Conservation (phyloP, 2,797 vertebrate species). For the Odontamblyopus lacepedii region DNA sequence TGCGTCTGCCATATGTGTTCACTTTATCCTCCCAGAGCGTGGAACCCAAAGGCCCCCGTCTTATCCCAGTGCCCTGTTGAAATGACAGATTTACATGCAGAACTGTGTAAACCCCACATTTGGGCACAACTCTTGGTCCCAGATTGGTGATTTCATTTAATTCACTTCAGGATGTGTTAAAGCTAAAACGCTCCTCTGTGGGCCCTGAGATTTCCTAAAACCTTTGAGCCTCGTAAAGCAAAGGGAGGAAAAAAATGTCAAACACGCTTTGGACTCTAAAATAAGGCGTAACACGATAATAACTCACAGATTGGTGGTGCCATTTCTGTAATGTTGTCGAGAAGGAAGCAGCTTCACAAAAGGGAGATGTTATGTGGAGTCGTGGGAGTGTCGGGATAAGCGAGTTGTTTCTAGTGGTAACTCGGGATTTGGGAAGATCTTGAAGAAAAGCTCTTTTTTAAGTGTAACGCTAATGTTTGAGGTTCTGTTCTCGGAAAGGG, state of each 20-base stretch:
- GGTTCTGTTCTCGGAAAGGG: too few species aligned
- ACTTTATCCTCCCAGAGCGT: background rate
- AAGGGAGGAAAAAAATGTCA: conserved; percentile 20
- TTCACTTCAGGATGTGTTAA: conserved; percentile 13
- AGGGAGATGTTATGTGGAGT: background rate
- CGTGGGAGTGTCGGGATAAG: too few species aligned
- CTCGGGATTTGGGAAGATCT: too few species aligned
- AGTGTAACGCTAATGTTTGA: too few species aligned
- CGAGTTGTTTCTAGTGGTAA: too few species aligned
- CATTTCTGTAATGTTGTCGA: background rate
- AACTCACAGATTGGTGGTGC: conserved; percentile 6
- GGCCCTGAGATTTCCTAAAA: conserved; percentile 25
- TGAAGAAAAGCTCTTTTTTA: too few species aligned
- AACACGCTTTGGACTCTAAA: conserved; percentile 18
- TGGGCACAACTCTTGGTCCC: conserved; percentile 6
- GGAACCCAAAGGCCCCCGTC: background rate
- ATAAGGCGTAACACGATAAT: conserved; percentile 11
- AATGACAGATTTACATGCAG: conserved; percentile 3
- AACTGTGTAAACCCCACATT: background rate
- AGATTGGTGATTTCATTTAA: conserved; percentile 12
- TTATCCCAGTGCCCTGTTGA: background rate
- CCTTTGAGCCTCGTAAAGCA: conserved; percentile 17
- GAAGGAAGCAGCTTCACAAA: too few species aligned
- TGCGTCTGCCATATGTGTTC: background rate
- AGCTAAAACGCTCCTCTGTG: conserved; percentile 8